Evolutionary conservation across 1,140 invertebrate species (phyloP).

Genomic region (Megalonaias nervosa): DNA sequence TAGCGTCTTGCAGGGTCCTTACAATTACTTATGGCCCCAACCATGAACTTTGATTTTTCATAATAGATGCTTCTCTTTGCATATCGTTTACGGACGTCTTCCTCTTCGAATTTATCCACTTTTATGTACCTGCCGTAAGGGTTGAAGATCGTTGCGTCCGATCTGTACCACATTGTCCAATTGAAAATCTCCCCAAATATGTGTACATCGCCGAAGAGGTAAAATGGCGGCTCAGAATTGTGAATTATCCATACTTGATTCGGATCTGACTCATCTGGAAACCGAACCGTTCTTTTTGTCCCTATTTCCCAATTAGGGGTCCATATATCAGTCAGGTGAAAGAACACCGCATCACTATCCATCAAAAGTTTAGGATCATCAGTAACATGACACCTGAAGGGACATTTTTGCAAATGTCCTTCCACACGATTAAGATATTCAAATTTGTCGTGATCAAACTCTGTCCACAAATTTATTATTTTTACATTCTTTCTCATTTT

Average conservation of each 20-base stretch:
- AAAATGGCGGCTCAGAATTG: constrained; percentile 52
- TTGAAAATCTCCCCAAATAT: constrained; percentile 48
- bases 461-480: too few species aligned
- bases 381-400: constrained; percentile 46
- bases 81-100: neutral
- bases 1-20: constrained; percentile 74
- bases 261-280: constrained; percentile 38
- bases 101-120: constrained; percentile 16
- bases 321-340: constrained; percentile 48
- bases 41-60: constrained; percentile 64
- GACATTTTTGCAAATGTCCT: constrained; percentile 9
- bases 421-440: neutral
- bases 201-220: constrained; percentile 36
- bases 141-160: constrained; percentile 48
- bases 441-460: too few species aligned
- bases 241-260: constrained; percentile 56
- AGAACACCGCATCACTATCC: constrained; percentile 59
- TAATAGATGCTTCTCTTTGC: constrained; percentile 20
- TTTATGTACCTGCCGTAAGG: constrained; percentile 38
- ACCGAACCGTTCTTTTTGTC: constrained; percentile 14
- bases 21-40: constrained; percentile 80
- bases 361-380: constrained; percentile 40
- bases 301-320: constrained; percentile 25
- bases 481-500: too few species aligned
- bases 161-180: constrained; percentile 58